Conservation (phyloP, 2,797 vertebrate species). For the Periophthalmus magnuspinnatus region DNA sequence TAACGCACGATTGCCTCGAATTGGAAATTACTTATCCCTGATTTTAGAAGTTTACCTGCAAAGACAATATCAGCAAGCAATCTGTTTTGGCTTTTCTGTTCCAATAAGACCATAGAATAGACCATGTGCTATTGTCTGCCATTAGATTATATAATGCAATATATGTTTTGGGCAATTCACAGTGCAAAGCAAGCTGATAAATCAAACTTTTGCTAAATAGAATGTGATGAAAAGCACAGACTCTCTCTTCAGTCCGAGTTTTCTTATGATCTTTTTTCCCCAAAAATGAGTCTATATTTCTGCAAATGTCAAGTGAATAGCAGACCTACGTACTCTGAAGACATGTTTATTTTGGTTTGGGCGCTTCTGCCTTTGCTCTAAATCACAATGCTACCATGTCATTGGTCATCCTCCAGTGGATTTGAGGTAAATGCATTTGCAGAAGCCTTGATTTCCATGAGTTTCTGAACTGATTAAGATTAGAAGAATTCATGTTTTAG, state of each 20-base stretch:
- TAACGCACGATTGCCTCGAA: too few species aligned
- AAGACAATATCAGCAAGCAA: too few species aligned
- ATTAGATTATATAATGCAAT: too few species aligned
- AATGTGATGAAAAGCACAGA: not conserved
- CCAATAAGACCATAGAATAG: too few species aligned
- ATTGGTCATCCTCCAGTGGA: not conserved
- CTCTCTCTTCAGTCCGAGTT: not conserved
- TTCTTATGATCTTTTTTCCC: not conserved
- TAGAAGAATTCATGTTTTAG: too few species aligned
- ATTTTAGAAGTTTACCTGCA: too few species aligned
- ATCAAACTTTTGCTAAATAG: not conserved
- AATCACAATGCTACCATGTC: not conserved
- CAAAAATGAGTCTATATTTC: not conserved
- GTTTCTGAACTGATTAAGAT: too few species aligned
- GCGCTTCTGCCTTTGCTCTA: not conserved
- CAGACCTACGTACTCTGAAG: not conserved
- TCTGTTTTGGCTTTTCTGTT: too few species aligned
- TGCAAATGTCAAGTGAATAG: not conserved
- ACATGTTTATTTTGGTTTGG: not conserved
- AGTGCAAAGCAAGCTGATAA: not conserved
- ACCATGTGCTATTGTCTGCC: too few species aligned
- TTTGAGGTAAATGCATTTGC: not conserved
- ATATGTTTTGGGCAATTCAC: too few species aligned
- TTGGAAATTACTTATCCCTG: too few species aligned
- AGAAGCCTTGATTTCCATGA: too few species aligned